Conservation (phyloP, 2,113 vertebrate species). For the Narcine bancroftii region DNA sequence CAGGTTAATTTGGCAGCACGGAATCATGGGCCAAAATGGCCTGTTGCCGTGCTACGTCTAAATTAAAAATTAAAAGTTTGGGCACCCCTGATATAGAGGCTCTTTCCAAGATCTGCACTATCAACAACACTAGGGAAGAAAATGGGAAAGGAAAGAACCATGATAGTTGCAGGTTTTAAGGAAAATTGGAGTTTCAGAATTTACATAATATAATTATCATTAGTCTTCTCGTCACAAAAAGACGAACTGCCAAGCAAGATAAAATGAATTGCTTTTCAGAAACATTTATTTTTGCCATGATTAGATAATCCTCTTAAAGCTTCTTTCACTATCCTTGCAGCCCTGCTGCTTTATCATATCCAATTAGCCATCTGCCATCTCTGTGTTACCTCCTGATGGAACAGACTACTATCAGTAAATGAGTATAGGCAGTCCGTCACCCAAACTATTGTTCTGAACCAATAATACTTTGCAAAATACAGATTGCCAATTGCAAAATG, state of each 20-base stretch:
- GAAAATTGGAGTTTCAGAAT: too few relatives aligned
- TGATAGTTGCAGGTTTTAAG: background rate
- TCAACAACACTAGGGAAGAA: background rate
- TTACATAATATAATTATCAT: background rate
- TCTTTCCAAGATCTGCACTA: too few relatives aligned
- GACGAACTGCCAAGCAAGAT: conserved; percentile 40
- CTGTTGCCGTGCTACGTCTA: too few relatives aligned
- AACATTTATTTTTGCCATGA: conserved; percentile 46
- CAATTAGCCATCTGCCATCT: conserved; percentile 82
- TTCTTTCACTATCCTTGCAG: conserved; percentile 52
- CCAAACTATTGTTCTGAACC: conserved; percentile 52
- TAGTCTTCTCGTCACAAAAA: background rate
- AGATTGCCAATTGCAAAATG: conserved; percentile 51
- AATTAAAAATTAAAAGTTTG: too few relatives aligned
- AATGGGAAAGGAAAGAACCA: background rate
- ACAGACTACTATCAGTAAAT: conserved; percentile 41
- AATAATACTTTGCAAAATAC: conserved; percentile 43
- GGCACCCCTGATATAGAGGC: too few relatives aligned
- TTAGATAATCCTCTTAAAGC: conserved; percentile 57
- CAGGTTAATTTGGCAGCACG: too few relatives aligned
- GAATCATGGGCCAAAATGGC: too few relatives aligned
- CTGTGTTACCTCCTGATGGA: conserved; percentile 44
- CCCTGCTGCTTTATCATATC: conserved; percentile 62
- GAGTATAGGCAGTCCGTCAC: conserved; percentile 44
- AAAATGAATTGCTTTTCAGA: conserved; percentile 39